Evolutionary conservation across 2,113 vertebrate species (phyloP).

Genomic region (Scomber colias): DNA sequence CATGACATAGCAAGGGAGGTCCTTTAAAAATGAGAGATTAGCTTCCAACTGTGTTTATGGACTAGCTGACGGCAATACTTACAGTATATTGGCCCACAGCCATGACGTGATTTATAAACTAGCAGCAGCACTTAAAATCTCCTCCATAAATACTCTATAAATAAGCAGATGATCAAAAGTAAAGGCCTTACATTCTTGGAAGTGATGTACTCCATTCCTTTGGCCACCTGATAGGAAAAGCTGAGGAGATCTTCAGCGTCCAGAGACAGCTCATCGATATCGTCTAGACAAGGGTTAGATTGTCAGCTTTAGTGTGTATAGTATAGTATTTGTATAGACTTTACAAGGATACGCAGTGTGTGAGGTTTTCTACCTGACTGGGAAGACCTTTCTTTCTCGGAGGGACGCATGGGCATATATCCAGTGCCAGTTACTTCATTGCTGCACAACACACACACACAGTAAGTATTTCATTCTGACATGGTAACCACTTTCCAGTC

Average conservation of each 20-base stretch:
- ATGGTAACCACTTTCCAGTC: not conserved
- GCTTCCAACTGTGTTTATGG: not conserved
- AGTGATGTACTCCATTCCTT: conserved; percentile 98
- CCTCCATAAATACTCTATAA: conserved; percentile 36
- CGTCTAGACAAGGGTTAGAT: conserved; percentile 68
- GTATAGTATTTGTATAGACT: not conserved
- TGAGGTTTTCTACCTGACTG: conserved; percentile 76
- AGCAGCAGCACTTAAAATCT: conserved; percentile 46
- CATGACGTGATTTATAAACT: conserved; percentile 49
- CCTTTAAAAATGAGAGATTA: no score
- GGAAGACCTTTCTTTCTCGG: conserved; percentile 81
- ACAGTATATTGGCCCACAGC: conserved; percentile 26
- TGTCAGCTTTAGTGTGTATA: not conserved
- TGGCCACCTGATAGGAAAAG: conserved; percentile 98
- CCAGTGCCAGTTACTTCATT: conserved; percentile 87
- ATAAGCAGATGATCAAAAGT: conserved; percentile 7
- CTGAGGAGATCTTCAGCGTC: conserved; percentile 95
- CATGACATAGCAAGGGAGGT: not conserved
- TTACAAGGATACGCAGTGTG: not conserved
- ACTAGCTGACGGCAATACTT: conserved; percentile 5
- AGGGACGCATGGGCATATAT: conserved; percentile 96
- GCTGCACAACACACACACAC: conserved; percentile 33
- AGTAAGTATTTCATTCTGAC: not conserved
- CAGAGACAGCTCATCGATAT: conserved; percentile 91
- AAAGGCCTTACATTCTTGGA: conserved; percentile 93